Evolutionary conservation across 2,113 vertebrate genomes (phyloP).

Genomic region (Cryptotis parvus): DNA sequence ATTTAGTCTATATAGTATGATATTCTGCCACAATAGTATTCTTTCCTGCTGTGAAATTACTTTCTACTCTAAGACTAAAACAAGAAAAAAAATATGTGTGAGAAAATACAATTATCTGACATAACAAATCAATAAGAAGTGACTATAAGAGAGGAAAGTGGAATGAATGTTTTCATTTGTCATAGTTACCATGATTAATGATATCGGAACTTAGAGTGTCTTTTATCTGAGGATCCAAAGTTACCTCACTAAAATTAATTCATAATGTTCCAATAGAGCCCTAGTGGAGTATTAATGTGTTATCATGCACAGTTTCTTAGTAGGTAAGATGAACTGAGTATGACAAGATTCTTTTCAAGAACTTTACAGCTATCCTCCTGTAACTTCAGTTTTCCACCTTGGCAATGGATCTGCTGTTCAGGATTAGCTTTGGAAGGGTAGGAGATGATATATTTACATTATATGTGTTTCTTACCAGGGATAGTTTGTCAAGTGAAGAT

Average conservation of each 20-base stretch:
- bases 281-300: not conserved
- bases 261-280: not conserved
- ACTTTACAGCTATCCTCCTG: not conserved
- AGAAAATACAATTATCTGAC: slow-evolving; percentile 48
- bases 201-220: not conserved
- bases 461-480: not conserved
- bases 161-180: slow-evolving; percentile 63
- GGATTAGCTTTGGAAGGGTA: not conserved
- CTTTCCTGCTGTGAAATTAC: slow-evolving; percentile 16
- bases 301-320: not conserved
- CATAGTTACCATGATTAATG: not conserved
- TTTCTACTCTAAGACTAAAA: slow-evolving; percentile 38
- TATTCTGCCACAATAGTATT: not conserved
- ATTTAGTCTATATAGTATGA: slow-evolving; percentile 9
- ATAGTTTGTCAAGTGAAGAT: not conserved
- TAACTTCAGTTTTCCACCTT: not conserved
- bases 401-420: not conserved
- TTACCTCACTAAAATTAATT: slow-evolving; percentile 3
- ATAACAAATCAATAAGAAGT: slow-evolving; percentile 51
- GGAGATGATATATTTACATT: not conserved
- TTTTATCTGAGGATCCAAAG: not conserved
- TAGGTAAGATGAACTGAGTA: not conserved
- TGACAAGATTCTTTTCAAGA: not conserved
- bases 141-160: not conserved
- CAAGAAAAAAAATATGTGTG: not conserved